phyloP scores from a whole-genome alignment of 1,140 invertebrate genomes.

The Pogonomyrmex californicus region DNA sequence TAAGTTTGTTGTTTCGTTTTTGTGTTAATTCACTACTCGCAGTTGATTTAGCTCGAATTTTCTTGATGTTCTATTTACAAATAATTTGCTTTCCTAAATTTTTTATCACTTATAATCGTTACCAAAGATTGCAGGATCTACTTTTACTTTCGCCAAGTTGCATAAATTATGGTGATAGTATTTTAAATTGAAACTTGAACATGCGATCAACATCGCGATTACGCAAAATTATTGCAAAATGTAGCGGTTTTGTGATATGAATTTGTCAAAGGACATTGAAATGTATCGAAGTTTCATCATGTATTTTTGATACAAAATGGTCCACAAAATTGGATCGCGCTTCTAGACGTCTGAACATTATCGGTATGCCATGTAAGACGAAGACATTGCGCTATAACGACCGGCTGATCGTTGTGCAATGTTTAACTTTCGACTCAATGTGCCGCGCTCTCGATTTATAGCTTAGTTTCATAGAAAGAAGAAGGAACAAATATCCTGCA shows the following conservation, averaged over 20 bases:
- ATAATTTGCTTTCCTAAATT: background rate
- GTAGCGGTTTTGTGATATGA: conserved; percentile 55
- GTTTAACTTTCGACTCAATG: conserved; percentile 79
- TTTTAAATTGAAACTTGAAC: conserved; percentile 45
- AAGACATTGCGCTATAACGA: conserved; percentile 80
- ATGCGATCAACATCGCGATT: background rate
- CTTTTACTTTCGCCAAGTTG: conserved; percentile 45
- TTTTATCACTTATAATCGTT: background rate
- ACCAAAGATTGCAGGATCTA: conserved; percentile 1
- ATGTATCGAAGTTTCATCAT: conserved; percentile 38
- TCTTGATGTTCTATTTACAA: background rate
- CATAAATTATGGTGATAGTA: conserved; percentile 37
- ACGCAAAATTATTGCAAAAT: conserved; percentile 44
- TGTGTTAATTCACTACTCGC: background rate
- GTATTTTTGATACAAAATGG: conserved; percentile 9
- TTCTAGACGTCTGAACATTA: conserved; percentile 50
- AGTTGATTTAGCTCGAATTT: background rate
- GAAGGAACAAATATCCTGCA: conserved; percentile 41
- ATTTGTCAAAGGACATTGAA: conserved; percentile 37
- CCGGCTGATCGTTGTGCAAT: conserved; percentile 79
- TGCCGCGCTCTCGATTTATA: conserved; percentile 69
- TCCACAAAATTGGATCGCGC: conserved; percentile 63
- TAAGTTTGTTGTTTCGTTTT: background rate
- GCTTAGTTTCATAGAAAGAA: conserved; percentile 29
- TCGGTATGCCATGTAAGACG: conserved; percentile 66